phyloP scores from a whole-genome alignment of 2,888 invertebrate genomes.

The Agrotis clavis region DNA sequence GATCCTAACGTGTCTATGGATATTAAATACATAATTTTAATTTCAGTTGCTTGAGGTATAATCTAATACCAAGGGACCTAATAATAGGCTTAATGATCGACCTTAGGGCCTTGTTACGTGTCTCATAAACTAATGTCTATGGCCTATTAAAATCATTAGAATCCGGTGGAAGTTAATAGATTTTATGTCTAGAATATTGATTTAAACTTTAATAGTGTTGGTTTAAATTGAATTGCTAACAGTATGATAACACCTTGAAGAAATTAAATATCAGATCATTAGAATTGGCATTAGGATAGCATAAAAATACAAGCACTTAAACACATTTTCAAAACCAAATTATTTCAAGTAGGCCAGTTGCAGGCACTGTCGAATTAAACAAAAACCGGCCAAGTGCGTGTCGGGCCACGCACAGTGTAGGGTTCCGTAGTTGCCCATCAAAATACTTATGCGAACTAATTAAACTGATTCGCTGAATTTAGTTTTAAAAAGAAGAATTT shows the following conservation, averaged over 20 bases:
- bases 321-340: no score
- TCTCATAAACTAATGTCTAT: conserved; percentile 2
- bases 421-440: no score
- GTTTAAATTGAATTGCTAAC: conserved; percentile 1
- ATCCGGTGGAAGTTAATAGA: background rate
- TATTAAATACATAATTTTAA: background rate
- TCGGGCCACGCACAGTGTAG: no score
- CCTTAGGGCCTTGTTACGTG: background rate
- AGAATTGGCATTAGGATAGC: background rate
- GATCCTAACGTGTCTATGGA: background rate
- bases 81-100: conserved; percentile 10
- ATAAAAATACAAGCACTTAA: background rate
- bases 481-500: no score
- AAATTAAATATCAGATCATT: background rate
- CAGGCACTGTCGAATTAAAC: no score
- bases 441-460: no score
- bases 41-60: background rate
- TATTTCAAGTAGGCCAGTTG: no score
- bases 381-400: no score
- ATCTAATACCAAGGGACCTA: background rate
- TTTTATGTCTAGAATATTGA: background rate
- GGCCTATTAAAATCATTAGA: conserved; percentile 16
- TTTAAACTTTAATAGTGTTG: background rate
- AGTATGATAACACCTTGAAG: background rate
- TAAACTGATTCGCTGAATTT: no score